Evolutionary conservation across 2,888 invertebrate species (phyloP), one percentile per base, ranked within the genome.

Genomic region (Agriopis marginaria): DNA sequence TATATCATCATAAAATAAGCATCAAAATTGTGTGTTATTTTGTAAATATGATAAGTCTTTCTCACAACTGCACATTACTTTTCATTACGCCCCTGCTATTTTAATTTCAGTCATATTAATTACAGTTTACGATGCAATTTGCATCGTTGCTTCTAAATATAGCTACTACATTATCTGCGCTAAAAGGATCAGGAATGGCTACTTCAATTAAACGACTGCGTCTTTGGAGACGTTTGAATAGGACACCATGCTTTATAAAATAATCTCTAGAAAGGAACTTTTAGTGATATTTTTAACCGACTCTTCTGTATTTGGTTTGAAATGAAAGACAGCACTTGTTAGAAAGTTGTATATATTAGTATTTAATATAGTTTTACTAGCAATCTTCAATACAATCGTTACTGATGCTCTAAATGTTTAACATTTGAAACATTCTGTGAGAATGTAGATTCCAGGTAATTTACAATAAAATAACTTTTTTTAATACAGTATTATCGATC

Each of bases 171-270:
- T 73, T 77, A 76, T 79, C 78, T 81, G 77, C 79, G 78, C 81
- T 83, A 79, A 77, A 77, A 84, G 78, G 77, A 82, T 79, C 80
- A 81, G 80, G 83, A 78, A 79, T 78, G 78, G 69, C 63, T 72
- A 75, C 77, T 82, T 82, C 80, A 81, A 84, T 86, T 81, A 84
- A 82, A 81, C 80, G 82, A 82, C 82, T 79, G 80, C 81, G 81
- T 81, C 83, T 79, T 79, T 77, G 80, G 77, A 79, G 88, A 89
- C 87, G 86, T 88, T 85, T 90, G 88, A 88, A 89, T 89, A 84
- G 85, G 75, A 78, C 81, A 83, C 79, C 80, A 80, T 80, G 81
- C 79, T 80, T 83, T 81, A 82, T 84, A 79, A 81, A 84, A 82
- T 82, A 71, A 72, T 77, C 76, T 78, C 79, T 79, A 71, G 73